Conservation (phyloP, 2,888 invertebrate species). For the Drosophila hamatofila region DNA sequence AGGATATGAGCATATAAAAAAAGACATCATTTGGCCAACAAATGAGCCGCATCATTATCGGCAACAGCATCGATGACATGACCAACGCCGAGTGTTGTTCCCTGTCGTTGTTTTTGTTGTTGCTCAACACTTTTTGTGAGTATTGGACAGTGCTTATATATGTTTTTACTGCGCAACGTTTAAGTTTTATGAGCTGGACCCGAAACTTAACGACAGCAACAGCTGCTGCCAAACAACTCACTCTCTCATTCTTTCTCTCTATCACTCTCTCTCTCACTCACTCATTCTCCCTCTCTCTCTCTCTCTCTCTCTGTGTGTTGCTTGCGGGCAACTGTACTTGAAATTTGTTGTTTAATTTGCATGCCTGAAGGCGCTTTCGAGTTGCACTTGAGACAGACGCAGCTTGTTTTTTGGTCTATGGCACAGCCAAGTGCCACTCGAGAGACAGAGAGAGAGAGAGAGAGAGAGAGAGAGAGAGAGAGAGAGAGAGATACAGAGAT, state of each 20-base stretch:
- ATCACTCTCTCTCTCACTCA: neutral
- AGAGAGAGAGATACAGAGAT: neutral
- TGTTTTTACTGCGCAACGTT: conserved; percentile 30
- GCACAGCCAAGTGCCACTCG: conserved; percentile 37
- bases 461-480: neutral
- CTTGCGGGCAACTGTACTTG: conserved; percentile 47
- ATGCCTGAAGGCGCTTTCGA: conserved; percentile 56
- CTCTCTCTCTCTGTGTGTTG: neutral
- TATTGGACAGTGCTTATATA: conserved; percentile 6
- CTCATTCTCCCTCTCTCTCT: neutral
- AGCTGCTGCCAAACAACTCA: conserved; percentile 28
- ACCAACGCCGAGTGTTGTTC: conserved; percentile 18
- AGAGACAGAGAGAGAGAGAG: neutral
- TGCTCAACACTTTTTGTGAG: conserved; percentile 30
- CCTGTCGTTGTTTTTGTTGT: conserved; percentile 9
- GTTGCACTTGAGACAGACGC: conserved; percentile 62
- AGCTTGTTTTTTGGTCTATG: conserved; percentile 50
- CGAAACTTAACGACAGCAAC: conserved; percentile 45
- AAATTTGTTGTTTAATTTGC: conserved; percentile 60
- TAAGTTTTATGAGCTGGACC: conserved; percentile 46
- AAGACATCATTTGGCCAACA: conserved; percentile 46
- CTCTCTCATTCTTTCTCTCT: neutral
- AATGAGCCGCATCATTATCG: conserved; percentile 75
- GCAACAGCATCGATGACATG: conserved; percentile 52
- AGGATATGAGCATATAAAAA: conserved; percentile 39